Percentiles rank a stretch among this genome's conserved stretches.
These are phyloP conservation scores for Subacronicta megacephala DNA, from an alignment of 2,888 invertebrate genomes.

Conservation along the genomic window DNA sequence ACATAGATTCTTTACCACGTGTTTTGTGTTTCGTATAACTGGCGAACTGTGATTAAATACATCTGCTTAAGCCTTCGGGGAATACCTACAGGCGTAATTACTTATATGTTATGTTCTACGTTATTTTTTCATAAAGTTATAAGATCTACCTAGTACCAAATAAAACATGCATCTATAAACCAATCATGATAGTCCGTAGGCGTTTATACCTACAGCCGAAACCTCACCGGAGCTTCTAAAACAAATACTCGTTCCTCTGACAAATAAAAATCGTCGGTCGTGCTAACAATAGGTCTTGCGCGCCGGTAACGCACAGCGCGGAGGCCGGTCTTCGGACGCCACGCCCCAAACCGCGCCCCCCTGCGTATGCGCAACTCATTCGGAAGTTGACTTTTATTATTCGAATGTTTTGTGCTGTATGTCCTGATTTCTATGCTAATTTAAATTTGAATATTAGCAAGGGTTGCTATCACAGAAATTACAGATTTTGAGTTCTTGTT, in stretches of 20 bases:
- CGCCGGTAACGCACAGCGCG: conserved; percentile 82
- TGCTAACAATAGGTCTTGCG: conserved; percentile 73
- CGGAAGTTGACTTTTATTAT: conserved; percentile 42
- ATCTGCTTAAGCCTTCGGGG: too few species aligned
- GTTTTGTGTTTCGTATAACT: too few species aligned
- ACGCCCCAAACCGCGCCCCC: conserved; percentile 78
- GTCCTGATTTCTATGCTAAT: conserved; percentile 30
- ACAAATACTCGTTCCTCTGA: conserved; percentile 43
- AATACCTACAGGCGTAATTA: too few species aligned
- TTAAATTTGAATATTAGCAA: conserved; percentile 1
- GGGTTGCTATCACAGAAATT: background rate
- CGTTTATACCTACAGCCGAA: conserved; percentile 22
- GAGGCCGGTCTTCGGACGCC: conserved; percentile 73
- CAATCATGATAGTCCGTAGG: conserved; percentile 25
- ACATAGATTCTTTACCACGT: too few species aligned
- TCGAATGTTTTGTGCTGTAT: conserved; percentile 32
- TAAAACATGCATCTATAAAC: background rate
- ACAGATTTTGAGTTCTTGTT: background rate
- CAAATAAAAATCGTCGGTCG: conserved; percentile 55
- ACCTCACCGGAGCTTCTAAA: conserved; percentile 35
- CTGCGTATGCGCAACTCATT: conserved; percentile 54
- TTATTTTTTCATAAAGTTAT: too few species aligned
- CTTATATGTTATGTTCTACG: too few species aligned
- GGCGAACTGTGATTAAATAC: too few species aligned
- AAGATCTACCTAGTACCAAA: too few species aligned